phyloP scores from a whole-genome alignment of 2,113 vertebrate species.

The Neolamprologus caudopunctatus region DNA sequence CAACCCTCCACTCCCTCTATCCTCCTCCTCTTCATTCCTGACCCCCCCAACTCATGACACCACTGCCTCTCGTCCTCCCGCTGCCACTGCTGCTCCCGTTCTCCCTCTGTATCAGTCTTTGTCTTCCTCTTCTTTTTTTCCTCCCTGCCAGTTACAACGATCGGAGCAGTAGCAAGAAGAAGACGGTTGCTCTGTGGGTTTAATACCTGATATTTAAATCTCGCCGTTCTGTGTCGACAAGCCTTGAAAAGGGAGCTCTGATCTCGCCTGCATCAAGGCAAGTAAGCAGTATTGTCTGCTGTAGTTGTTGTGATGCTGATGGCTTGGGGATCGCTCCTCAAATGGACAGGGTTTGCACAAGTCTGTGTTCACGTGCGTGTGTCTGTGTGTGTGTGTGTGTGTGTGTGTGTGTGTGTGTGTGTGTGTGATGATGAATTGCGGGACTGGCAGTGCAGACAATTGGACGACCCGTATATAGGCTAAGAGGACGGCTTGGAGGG shows the following conservation, averaged over 20 bases:
- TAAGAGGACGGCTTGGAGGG: constrained; percentile 58
- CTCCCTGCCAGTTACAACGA: constrained; percentile 6
- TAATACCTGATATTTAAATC: constrained; percentile 20
- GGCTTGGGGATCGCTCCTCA: not conserved
- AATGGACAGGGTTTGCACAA: not conserved
- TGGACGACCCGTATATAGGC: constrained; percentile 63
- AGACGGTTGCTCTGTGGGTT: not conserved
- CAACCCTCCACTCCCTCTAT: not conserved
- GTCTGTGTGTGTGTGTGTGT: not conserved
- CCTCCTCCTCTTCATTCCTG: constrained; percentile 22
- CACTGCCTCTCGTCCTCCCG: constrained; percentile 19
- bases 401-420: not conserved
- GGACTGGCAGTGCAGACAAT: constrained; percentile 29
- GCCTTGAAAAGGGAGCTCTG: not conserved
- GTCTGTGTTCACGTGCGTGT: not conserved
- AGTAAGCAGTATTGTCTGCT: constrained; percentile 27
- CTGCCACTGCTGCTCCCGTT: constrained; percentile 27
- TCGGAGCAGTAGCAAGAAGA: not conserved
- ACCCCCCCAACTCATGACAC: constrained; percentile 28
- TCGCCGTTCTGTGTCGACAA: constrained; percentile 6
- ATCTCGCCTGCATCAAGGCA: constrained; percentile 37
- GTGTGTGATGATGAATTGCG: not conserved
- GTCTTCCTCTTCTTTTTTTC: not conserved
- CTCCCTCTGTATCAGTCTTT: constrained; percentile 44
- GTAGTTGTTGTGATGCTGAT: not conserved